A percentile compares a stretch with the other conserved stretches of the same genome.
These are phyloP conservation scores for Rhabditophanes sp. DNA, from an alignment of 2,888 invertebrate genomes.

Conservation along the genomic window DNA sequence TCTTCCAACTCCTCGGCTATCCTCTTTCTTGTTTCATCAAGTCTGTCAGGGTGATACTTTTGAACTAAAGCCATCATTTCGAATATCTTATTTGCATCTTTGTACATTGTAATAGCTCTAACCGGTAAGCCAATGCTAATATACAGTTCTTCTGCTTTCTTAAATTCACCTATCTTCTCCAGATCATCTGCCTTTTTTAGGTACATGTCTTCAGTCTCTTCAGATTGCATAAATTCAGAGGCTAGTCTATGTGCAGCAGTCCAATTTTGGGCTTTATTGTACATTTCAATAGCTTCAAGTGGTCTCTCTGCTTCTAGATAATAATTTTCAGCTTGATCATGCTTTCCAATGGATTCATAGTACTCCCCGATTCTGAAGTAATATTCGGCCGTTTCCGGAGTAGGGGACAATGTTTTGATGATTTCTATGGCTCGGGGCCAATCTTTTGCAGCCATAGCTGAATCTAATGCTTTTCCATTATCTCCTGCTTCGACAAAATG, in stretches of 20 bases:
- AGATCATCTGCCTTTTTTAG: slow-evolving; percentile 65
- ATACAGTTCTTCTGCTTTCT: slow-evolving; percentile 74
- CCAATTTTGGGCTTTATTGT: slow-evolving; percentile 64
- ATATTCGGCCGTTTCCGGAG: slow-evolving; percentile 56
- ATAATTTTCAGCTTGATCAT: slow-evolving; percentile 68
- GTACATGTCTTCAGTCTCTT: slow-evolving; percentile 59
- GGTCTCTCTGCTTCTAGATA: slow-evolving; percentile 66
- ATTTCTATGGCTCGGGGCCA: slow-evolving; percentile 84
- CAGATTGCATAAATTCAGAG: slow-evolving; percentile 48
- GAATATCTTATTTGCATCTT: slow-evolving; percentile 64
- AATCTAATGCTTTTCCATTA: slow-evolving; percentile 60
- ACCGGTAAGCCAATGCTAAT: slow-evolving; percentile 76
- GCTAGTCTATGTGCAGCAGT: slow-evolving; percentile 61
- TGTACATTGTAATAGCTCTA: slow-evolving; percentile 91
- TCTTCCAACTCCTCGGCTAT: slow-evolving; percentile 74
- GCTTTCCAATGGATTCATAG: slow-evolving; percentile 64
- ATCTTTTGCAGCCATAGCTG: slow-evolving; percentile 77
- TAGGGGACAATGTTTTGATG: slow-evolving; percentile 65
- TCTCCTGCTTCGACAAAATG: slow-evolving; percentile 53
- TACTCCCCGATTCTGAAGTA: slow-evolving; percentile 69
- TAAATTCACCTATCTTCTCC: slow-evolving; percentile 58
- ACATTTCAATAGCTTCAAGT: slow-evolving; percentile 72
- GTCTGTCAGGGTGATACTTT: slow-evolving; percentile 65
- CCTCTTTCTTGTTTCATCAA: slow-evolving; percentile 70
- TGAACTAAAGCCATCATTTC: slow-evolving; percentile 80